Percentiles rank a stretch among this genome's conserved stretches.
phyloP scores from a whole-genome alignment of 2,888 invertebrate genomes.

The Ophonus ardosiacus region DNA sequence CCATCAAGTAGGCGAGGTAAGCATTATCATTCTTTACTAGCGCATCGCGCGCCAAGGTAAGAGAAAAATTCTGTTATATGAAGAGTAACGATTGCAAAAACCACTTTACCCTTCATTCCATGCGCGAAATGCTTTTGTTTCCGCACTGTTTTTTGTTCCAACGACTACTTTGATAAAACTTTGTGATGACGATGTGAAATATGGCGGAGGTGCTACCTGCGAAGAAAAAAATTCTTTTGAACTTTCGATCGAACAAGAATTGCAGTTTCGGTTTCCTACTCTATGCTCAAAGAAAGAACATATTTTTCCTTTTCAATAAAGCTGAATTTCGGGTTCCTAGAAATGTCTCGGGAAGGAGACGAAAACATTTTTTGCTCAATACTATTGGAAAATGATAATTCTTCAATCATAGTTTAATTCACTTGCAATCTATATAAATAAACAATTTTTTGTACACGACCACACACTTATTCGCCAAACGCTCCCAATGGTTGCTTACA shows the following conservation, averaged over 20 bases:
- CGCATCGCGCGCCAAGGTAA: slow-evolving; percentile 33
- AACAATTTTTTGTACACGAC: no score
- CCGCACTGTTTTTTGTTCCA: slow-evolving; percentile 43
- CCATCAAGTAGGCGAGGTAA: slow-evolving; percentile 30
- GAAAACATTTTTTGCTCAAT: no score
- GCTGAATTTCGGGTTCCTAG: no score
- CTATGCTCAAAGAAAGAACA: neutral
- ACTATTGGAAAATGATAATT: no score
- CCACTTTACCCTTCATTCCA: slow-evolving; percentile 46
- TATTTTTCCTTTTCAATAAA: neutral
- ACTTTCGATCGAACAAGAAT: neutral
- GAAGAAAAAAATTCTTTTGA: slow-evolving; percentile 5
- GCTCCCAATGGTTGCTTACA: no score
- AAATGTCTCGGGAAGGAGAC: no score
- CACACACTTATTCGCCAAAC: no score
- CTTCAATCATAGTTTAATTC: no score
- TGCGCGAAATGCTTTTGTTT: slow-evolving; percentile 51
- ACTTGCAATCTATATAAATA: no score
- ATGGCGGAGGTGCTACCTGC: slow-evolving; percentile 19
- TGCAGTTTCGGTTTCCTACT: neutral
- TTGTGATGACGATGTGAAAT: slow-evolving; percentile 48
- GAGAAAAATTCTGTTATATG: slow-evolving; percentile 57
- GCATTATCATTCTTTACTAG: slow-evolving; percentile 43
- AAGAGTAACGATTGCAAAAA: slow-evolving; percentile 46
- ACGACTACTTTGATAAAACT: slow-evolving; percentile 48